Evolutionary conservation across 1,140 invertebrate species (phyloP).

Genomic region (Drosophila takahashii): DNA sequence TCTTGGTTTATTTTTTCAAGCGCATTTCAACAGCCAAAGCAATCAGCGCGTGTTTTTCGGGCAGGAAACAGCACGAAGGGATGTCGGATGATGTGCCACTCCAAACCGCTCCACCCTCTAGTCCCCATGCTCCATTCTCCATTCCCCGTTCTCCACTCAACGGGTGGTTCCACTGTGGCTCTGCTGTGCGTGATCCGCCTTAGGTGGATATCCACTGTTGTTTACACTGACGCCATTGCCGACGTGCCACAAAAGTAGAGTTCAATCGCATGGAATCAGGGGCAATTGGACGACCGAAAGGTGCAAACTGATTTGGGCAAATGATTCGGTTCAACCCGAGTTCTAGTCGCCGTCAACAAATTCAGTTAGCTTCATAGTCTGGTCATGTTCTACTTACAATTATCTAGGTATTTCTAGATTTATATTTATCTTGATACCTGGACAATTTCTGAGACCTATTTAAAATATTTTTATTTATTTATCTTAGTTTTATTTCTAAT

Average conservation of each 20-base stretch:
- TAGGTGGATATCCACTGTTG: slow-evolving; percentile 43
- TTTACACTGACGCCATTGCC: slow-evolving; percentile 70
- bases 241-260: slow-evolving; percentile 56
- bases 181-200: slow-evolving; percentile 53
- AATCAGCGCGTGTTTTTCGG: slow-evolving; percentile 70
- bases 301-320: slow-evolving; percentile 39
- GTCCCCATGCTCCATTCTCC: not conserved
- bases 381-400: not conserved
- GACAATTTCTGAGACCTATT: too few relatives aligned
- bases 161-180: slow-evolving; percentile 57
- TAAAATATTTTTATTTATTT: too few relatives aligned
- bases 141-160: slow-evolving; percentile 26
- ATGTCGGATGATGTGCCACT: slow-evolving; percentile 63
- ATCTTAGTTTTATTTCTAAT: too few relatives aligned
- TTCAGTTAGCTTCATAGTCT: not conserved
- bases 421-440: not conserved
- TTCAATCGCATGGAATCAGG: slow-evolving; percentile 53
- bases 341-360: slow-evolving; percentile 16
- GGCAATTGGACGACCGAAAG: slow-evolving; percentile 18
- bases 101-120: not conserved
- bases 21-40: slow-evolving; percentile 80
- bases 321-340: not conserved
- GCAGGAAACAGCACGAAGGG: slow-evolving; percentile 75
- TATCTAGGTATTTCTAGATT: not conserved
- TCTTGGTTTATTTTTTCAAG: slow-evolving; percentile 81